A percentile compares a stretch with the other conserved stretches of the same genome.
phyloP scores from a whole-genome alignment of 1,140 invertebrate species.

The Spodoptera frugiperda region DNA sequence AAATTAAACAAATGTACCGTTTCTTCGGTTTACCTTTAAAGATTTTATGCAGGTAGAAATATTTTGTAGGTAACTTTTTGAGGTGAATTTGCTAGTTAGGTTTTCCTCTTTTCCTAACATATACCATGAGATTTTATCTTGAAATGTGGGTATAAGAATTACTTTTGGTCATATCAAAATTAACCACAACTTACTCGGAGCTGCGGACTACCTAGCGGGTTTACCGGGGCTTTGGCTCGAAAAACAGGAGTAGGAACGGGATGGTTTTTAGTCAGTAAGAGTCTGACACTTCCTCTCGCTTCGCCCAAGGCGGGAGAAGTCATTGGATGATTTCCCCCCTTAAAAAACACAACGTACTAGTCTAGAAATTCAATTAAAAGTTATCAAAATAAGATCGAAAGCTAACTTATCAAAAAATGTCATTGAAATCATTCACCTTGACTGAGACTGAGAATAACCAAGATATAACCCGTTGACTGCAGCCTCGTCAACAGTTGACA shows the following conservation, averaged over 20 bases:
- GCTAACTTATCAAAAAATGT: neutral
- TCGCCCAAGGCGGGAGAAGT: too few species aligned
- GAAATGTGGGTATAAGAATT: too few species aligned
- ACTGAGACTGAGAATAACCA: slow-evolving; percentile 25
- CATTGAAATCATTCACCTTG: slow-evolving; percentile 41
- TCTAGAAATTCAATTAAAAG: neutral
- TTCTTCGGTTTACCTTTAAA: slow-evolving; percentile 34
- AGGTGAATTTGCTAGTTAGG: neutral
- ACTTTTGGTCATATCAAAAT: too few species aligned
- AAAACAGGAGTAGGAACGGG: too few species aligned
- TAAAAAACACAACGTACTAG: neutral
- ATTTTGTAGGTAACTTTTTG: neutral
- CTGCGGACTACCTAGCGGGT: too few species aligned
- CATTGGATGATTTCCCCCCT: too few species aligned
- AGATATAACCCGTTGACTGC: slow-evolving; percentile 43
- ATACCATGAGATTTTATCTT: too few species aligned
- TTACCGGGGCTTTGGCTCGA: too few species aligned
- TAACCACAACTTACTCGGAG: too few species aligned
- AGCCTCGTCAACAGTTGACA: slow-evolving; percentile 56
- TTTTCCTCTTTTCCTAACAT: too few species aligned
- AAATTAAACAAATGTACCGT: slow-evolving; percentile 72
- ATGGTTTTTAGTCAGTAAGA: too few species aligned
- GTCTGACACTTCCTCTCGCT: too few species aligned
- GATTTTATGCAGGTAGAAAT: neutral
- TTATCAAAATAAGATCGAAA: neutral